Conservation (phyloP, 2,113 vertebrate genomes). For the Lucifuga dentata region DNA sequence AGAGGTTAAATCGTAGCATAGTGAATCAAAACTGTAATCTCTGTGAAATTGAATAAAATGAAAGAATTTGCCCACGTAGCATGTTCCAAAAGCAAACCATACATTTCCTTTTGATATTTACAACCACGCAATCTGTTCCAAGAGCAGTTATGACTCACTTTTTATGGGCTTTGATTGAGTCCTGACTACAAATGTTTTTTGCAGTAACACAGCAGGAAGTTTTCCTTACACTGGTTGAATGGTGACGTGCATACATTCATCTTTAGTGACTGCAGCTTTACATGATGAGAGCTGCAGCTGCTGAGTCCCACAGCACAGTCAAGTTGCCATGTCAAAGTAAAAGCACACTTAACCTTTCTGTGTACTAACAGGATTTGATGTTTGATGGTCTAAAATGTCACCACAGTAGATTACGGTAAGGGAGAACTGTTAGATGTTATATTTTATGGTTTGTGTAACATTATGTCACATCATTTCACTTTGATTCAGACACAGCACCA, state of each 20-base stretch:
- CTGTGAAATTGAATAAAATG: conserved; percentile 72
- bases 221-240: conserved; percentile 16
- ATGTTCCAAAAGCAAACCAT: conserved; percentile 59
- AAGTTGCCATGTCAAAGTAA: not conserved
- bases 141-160: conserved; percentile 35
- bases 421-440: no score
- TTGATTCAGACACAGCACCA: no score
- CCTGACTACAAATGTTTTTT: conserved; percentile 46
- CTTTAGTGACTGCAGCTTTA: not conserved
- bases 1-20: conserved; percentile 56
- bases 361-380: no score
- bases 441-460: no score
- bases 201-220: conserved; percentile 21
- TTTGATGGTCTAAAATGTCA: no score
- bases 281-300: conserved; percentile 1
- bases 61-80: conserved; percentile 61
- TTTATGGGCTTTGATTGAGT: conserved; percentile 32
- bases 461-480: no score
- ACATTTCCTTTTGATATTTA: conserved; percentile 40
- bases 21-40: conserved; percentile 65
- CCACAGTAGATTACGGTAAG: no score
- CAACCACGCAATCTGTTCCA: conserved; percentile 28
- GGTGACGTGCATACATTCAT: conserved; percentile 9
- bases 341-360: not conserved
- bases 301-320: conserved; percentile 3